A percentile compares a stretch with the other conserved stretches of the same genome.
Conservation (phyloP, 2,113 vertebrate genomes). For the Pelecanoides urinatrix region DNA sequence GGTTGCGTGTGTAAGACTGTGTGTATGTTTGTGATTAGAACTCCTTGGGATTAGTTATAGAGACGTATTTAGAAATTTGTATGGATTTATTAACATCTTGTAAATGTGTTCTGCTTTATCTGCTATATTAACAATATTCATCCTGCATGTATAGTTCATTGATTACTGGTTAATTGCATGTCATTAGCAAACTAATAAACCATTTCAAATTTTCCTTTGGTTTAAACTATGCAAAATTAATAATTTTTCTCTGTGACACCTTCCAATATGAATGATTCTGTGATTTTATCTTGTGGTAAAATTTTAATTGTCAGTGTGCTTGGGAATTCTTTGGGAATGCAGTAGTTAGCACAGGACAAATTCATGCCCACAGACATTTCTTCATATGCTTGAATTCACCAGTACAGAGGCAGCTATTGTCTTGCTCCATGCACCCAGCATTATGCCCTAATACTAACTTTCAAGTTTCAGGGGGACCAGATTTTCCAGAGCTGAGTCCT, state of each 20-base stretch:
- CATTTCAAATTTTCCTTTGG: neutral
- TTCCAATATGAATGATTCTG: neutral
- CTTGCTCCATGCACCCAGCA: neutral
- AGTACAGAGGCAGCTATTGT: neutral
- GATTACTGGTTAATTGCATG: neutral
- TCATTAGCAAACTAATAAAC: neutral
- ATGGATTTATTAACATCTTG: neutral
- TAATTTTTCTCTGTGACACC: neutral
- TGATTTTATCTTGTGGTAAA: neutral
- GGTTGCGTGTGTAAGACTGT: neutral
- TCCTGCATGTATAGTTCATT: neutral
- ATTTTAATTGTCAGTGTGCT: neutral
- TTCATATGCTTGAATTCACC: neutral
- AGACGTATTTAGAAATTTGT: neutral
- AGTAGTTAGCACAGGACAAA: neutral
- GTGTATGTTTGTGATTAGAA: neutral
- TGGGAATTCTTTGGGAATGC: neutral
- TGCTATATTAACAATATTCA: neutral
- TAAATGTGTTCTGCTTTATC: neutral
- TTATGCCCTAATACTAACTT: neutral
- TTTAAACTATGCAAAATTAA: neutral
- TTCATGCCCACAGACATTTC: neutral
- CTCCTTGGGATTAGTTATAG: neutral
- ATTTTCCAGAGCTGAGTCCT: neutral
- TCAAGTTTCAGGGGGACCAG: neutral